Evolutionary conservation across 2,797 vertebrate genomes (phyloP).

Genomic region (Sebastes wilsoni): DNA sequence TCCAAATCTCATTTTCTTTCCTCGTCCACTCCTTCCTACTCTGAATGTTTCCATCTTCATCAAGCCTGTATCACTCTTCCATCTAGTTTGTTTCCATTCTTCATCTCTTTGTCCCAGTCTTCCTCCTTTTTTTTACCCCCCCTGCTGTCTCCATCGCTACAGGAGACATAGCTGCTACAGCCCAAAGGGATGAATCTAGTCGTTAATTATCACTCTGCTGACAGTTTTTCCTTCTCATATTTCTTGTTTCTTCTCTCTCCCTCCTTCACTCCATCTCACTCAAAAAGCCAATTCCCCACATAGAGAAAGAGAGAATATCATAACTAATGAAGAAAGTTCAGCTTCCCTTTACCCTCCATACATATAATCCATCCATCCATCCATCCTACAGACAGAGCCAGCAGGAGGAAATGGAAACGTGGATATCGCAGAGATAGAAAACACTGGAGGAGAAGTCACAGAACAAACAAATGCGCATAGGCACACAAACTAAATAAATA

Average conservation of each 20-base stretch:
- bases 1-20: neutral
- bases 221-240: constrained; percentile 34
- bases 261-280: constrained; percentile 3
- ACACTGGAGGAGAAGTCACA: constrained; percentile 27
- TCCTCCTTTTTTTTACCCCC: neutral
- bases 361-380: constrained; percentile 19
- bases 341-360: constrained; percentile 8
- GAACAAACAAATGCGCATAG: constrained; percentile 37
- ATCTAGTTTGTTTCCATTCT: constrained; percentile 24
- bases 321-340: constrained; percentile 47
- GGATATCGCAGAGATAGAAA: constrained; percentile 24
- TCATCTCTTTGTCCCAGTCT: constrained; percentile 29
- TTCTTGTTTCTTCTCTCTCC: constrained; percentile 14
- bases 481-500: constrained; percentile 42
- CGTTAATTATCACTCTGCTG: constrained; percentile 63
- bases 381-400: constrained; percentile 25
- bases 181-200: constrained; percentile 37
- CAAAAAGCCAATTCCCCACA: constrained; percentile 34
- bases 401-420: constrained; percentile 23
- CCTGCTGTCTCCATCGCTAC: constrained; percentile 47
- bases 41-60: constrained; percentile 4
- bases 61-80: constrained; percentile 12
- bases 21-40: neutral
- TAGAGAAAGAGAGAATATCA: constrained; percentile 42
- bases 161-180: constrained; percentile 22